Evolutionary conservation across 2,113 vertebrate species (phyloP).

Genomic region (Ellobius talpinus): DNA sequence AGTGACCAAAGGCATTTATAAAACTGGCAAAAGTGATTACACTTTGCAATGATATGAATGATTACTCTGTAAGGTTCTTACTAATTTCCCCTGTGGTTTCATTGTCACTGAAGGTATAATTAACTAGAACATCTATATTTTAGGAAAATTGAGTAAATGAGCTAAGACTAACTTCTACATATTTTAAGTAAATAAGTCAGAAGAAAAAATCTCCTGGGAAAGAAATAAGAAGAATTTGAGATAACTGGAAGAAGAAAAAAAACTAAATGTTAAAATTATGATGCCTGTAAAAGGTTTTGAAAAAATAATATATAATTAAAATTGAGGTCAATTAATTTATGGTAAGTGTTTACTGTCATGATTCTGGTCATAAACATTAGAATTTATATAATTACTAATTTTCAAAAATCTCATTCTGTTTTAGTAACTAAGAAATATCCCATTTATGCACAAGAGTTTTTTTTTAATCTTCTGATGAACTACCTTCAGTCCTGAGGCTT

Average conservation of each 20-base stretch:
- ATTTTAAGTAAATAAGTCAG: slow-evolving; percentile 42
- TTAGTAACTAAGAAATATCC: neutral
- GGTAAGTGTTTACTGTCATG: neutral
- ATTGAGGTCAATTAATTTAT: slow-evolving; percentile 30
- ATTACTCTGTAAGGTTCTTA: neutral
- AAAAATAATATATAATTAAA: neutral
- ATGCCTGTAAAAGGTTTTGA: slow-evolving; percentile 49
- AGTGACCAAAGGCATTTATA: slow-evolving; percentile 51
- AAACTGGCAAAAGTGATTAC: slow-evolving; percentile 22
- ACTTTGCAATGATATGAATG: slow-evolving; percentile 35
- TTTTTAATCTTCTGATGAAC: neutral
- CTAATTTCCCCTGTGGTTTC: slow-evolving; percentile 42
- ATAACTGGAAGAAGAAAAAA: neutral
- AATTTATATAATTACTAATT: slow-evolving; percentile 9
- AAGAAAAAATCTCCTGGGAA: neutral
- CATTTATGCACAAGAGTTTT: neutral
- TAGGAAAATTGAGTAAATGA: slow-evolving; percentile 51
- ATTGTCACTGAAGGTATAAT: slow-evolving; percentile 49
- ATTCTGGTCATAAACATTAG: neutral
- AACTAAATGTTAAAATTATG: neutral
- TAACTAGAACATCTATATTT: slow-evolving; percentile 49
- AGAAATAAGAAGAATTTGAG: neutral
- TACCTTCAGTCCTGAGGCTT: neutral
- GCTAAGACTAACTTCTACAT: slow-evolving; percentile 28
- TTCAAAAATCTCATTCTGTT: neutral